Evolutionary conservation across 1,140 invertebrate genomes (phyloP).

Genomic region (Hypsibius dujardini): DNA sequence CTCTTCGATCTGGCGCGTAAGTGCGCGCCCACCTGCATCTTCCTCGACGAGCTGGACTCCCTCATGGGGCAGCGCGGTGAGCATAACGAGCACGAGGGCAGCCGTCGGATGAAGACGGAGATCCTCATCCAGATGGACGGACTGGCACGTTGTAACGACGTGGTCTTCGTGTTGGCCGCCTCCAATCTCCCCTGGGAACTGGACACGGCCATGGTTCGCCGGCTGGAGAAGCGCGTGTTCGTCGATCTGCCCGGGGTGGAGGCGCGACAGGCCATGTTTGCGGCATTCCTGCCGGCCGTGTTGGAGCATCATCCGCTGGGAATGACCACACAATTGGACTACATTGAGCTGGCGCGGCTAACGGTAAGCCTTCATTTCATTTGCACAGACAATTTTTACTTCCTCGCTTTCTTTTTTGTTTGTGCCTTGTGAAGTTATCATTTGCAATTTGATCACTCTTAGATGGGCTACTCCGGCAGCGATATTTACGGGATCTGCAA

Average conservation of each 20-base stretch:
- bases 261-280: slow-evolving; percentile 48
- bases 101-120: slow-evolving; percentile 43
- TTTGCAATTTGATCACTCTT: no score
- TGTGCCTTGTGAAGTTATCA: no score
- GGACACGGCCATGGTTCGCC: slow-evolving; percentile 62
- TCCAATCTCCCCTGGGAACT: slow-evolving; percentile 84
- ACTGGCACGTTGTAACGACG: slow-evolving; percentile 39
- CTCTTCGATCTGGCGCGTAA: slow-evolving; percentile 39
- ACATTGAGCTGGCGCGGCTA: slow-evolving; percentile 39
- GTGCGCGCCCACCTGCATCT: slow-evolving; percentile 39
- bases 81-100: slow-evolving; percentile 39
- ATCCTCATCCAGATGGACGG: slow-evolving; percentile 61
- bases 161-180: slow-evolving; percentile 65
- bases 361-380: no score
- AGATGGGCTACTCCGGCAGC: slow-evolving; percentile 64
- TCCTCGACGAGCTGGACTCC: slow-evolving; percentile 39
- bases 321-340: slow-evolving; percentile 37
- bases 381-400: no score
- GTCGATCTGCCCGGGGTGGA: slow-evolving; percentile 52
- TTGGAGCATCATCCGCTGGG: slow-evolving; percentile 34
- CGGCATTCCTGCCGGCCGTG: slow-evolving; percentile 37
- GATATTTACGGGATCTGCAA: slow-evolving; percentile 74
- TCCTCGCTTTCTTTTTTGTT: no score
- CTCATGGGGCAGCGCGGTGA: slow-evolving; percentile 37
- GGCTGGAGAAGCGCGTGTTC: slow-evolving; percentile 69